These are phyloP conservation scores for Orestias chungarensis DNA, from an alignment of 2,797 vertebrate species.

Conservation along the genomic window DNA sequence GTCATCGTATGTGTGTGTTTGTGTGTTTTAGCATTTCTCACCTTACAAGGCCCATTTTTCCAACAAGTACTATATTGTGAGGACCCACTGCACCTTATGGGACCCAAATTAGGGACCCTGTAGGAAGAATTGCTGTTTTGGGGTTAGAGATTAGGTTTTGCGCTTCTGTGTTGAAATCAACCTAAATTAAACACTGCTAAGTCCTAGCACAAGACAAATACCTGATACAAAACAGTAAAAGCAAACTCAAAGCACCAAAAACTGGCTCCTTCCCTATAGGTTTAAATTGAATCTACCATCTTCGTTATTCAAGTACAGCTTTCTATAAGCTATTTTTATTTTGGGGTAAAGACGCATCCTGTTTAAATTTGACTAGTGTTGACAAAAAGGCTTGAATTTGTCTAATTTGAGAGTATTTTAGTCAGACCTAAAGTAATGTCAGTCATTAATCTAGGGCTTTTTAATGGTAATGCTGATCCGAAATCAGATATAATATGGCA, in stretches of 20 bases:
- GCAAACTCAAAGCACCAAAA: slow-evolving; percentile 25
- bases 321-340: background rate
- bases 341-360: background rate
- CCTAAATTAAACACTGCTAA: background rate
- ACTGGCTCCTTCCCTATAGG: background rate
- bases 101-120: no score
- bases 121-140: no score
- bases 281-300: background rate
- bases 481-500: slow-evolving; percentile 27
- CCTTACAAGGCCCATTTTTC: no score
- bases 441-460: background rate
- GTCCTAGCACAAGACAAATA: slow-evolving; percentile 32
- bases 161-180: no score
- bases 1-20: no score
- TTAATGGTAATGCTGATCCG: background rate
- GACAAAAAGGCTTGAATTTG: background rate
- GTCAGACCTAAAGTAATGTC: background rate
- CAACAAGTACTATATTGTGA: no score
- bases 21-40: no score
- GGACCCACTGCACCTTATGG: no score
- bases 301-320: background rate
- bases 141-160: no score
- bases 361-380: background rate
- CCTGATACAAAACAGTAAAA: slow-evolving; percentile 34
- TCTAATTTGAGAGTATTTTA: background rate